Evolutionary conservation across 2,113 vertebrate species (phyloP).

Genomic region (Gallinago media): DNA sequence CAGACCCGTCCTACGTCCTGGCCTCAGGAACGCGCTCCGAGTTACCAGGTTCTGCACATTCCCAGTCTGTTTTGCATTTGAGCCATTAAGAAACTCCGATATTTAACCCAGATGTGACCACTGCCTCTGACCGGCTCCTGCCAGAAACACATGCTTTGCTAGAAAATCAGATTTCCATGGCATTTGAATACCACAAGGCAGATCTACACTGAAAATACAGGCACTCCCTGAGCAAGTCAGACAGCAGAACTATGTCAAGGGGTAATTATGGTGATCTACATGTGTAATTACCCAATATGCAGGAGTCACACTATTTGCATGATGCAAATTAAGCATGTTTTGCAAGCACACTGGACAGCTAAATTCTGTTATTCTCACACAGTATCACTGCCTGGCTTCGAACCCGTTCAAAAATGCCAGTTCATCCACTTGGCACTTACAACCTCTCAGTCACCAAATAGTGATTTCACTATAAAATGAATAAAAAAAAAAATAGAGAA

Average conservation of each 20-base stretch:
- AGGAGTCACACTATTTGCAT: background rate
- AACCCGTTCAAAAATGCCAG: background rate
- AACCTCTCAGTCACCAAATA: background rate
- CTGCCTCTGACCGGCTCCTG: slow-evolving; percentile 18
- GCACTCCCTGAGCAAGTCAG: background rate
- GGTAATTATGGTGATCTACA: background rate
- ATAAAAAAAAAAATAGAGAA: background rate
- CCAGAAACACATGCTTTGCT: slow-evolving; percentile 36
- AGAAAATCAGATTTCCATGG: background rate
- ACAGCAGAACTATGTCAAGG: background rate
- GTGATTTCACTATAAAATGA: background rate
- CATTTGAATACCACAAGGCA: background rate
- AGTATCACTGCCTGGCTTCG: background rate
- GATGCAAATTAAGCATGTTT: background rate
- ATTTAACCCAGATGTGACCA: slow-evolving; percentile 45
- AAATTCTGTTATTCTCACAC: background rate
- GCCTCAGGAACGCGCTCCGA: background rate
- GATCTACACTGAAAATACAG: background rate
- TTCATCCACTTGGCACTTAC: background rate
- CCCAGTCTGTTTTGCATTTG: slow-evolving; percentile 13
- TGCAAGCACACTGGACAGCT: background rate
- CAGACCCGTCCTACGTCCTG: background rate
- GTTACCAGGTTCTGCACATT: slow-evolving; percentile 24
- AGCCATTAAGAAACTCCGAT: background rate
- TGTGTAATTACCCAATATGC: background rate